Evolutionary conservation across 2,797 vertebrate species (phyloP).

Genomic region (Apogon hyalosoma): DNA sequence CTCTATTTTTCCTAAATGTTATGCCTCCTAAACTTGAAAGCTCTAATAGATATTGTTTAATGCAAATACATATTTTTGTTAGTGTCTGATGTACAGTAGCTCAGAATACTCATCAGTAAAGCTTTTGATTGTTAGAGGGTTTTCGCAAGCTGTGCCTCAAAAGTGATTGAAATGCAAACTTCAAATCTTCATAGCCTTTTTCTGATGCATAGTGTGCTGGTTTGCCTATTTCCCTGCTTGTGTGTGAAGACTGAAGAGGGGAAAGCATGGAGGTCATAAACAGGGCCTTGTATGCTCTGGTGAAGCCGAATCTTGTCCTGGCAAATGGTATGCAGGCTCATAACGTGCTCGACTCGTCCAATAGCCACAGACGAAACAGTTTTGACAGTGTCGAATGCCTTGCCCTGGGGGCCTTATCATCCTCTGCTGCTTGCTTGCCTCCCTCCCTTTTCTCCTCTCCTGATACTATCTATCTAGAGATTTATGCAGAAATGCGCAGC

Average conservation of each 20-base stretch:
- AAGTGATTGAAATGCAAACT: constrained; percentile 22
- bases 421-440: constrained; percentile 75
- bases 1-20: not conserved
- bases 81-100: constrained; percentile 1
- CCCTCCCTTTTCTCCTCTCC: constrained; percentile 72
- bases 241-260: constrained; percentile 55
- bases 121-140: constrained; percentile 16
- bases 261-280: constrained; percentile 69
- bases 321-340: constrained; percentile 80
- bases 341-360: constrained; percentile 79
- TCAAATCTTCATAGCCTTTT: constrained; percentile 33
- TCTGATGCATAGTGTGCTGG: constrained; percentile 24
- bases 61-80: not conserved
- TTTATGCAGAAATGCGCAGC: constrained; percentile 83
- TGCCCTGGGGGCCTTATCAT: constrained; percentile 79
- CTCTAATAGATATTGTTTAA: too few species aligned
- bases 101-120: constrained; percentile 16
- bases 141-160: constrained; percentile 3
- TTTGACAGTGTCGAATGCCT: constrained; percentile 83
- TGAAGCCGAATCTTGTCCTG: constrained; percentile 75
- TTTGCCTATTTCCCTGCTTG: constrained; percentile 64
- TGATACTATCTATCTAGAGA: constrained; percentile 82
- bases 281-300: constrained; percentile 72
- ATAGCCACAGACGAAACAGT: constrained; percentile 77
- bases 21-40: too few species aligned